Evolutionary conservation across 2,888 invertebrate genomes (phyloP), one percentile per base, ranked within the genome.

Genomic region (Idaea dimidiata): DNA sequence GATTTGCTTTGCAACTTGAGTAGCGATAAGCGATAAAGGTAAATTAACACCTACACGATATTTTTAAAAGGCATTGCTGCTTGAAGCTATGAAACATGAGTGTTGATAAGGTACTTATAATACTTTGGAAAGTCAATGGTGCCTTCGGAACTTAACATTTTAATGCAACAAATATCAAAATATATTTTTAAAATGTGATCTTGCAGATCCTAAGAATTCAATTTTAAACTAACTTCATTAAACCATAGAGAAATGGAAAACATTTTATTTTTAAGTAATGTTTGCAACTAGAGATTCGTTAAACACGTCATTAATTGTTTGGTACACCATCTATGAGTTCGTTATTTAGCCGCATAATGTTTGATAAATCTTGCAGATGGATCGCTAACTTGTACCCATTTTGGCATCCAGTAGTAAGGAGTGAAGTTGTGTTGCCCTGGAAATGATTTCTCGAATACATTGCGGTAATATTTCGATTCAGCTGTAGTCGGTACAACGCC

Each of bases 321-420:
- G 33, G 33, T 33, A 10, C 7, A 10, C 7, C 8, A 33, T 5
- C 24, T 3, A 43, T 43, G 10, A 14, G 3, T 7, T 10, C 57
- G 63, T 78, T 84, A 88, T 67, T 82, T 81, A 58, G 95, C 95
- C 57, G 94, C 93, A 77, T 96, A 96, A 87, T 96, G 96, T 74
- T 94, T 93, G 66, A 96, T 95, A 79, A 96, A 96, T 72, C 96
- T 92, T 0, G 96, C 96, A 0, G 96, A 96, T 16, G 96, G 96
- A 85, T 96, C 96, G 0, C 93, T 88, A 0, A 95, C 94, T 69
- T 95, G 93, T 0, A 94, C 94, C 96, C 96, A 96, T 75, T 94
- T 94, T 0, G 96, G 96, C 96, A 96, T 96, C 96, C 96, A 96
- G 76, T 93, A 96, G 75, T 95, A 95, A 0, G 96, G 96, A 57